Percentiles rank a stretch among this genome's conserved stretches.
Conservation (phyloP, 2,797 vertebrate species). For the Euthynnus affinis region DNA sequence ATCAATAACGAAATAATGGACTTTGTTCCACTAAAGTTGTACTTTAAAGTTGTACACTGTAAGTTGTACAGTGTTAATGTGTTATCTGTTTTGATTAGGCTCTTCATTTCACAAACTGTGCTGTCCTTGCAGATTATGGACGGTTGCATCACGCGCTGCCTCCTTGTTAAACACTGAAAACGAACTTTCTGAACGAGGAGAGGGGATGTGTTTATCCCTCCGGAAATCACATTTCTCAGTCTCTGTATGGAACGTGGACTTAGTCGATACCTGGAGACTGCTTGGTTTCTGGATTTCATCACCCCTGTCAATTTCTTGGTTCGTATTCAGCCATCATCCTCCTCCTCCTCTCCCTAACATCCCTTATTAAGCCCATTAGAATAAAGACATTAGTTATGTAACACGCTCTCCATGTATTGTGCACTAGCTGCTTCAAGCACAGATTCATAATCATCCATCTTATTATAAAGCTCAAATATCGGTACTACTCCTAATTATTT, state of each 20-base stretch:
- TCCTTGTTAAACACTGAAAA: slow-evolving; percentile 38
- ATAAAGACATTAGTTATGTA: slow-evolving; percentile 64
- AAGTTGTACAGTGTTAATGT: slow-evolving; percentile 30
- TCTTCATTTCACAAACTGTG: slow-evolving; percentile 51
- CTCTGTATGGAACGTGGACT: not conserved
- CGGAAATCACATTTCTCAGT: slow-evolving; percentile 20
- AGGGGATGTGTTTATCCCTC: not conserved
- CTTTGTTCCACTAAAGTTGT: slow-evolving; percentile 66
- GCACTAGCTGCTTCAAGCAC: slow-evolving; percentile 3
- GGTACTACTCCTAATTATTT: slow-evolving; percentile 50
- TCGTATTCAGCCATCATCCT: slow-evolving; percentile 52
- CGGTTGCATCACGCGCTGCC: slow-evolving; percentile 17
- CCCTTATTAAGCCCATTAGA: slow-evolving; percentile 54
- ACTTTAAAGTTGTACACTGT: too few species aligned
- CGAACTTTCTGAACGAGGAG: slow-evolving; percentile 3
- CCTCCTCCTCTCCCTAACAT: slow-evolving; percentile 14
- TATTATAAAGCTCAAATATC: slow-evolving; percentile 46
- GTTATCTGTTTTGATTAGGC: slow-evolving; percentile 49
- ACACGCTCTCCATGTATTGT: slow-evolving; percentile 51
- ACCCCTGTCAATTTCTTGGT: slow-evolving; percentile 60
- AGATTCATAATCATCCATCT: slow-evolving; percentile 27
- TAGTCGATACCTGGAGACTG: slow-evolving; percentile 18
- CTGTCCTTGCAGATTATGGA: slow-evolving; percentile 31
- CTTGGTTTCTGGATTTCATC: slow-evolving; percentile 56
- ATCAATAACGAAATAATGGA: slow-evolving; percentile 63